Conservation (phyloP, 2,797 vertebrate species). For the Triplophysa yarkandensis region DNA sequence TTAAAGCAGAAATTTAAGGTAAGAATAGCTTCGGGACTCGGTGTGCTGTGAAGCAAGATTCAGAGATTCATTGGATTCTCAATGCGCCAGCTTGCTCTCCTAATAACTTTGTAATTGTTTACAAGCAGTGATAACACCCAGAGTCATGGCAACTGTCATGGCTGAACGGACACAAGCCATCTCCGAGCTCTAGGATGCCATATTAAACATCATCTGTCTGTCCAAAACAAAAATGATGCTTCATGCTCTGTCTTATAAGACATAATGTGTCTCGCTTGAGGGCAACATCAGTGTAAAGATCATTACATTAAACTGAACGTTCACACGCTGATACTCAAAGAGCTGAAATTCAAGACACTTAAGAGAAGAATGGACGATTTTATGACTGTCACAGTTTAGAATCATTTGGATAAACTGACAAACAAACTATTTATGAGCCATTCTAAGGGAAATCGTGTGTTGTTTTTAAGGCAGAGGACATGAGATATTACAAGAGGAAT, state of each 20-base stretch:
- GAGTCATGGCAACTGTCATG: slow-evolving; percentile 42
- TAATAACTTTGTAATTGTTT: slow-evolving; percentile 48
- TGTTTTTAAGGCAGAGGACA: too few relatives aligned
- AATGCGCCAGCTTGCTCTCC: slow-evolving; percentile 42
- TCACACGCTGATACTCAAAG: slow-evolving; percentile 13
- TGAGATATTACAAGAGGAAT: too few relatives aligned
- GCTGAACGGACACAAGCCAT: slow-evolving; percentile 37
- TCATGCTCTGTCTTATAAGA: slow-evolving; percentile 13
- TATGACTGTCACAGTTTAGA: neutral
- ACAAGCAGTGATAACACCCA: slow-evolving; percentile 43
- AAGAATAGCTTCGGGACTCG: neutral
- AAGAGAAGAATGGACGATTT: neutral
- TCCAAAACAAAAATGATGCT: slow-evolving; percentile 21
- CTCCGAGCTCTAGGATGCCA: slow-evolving; percentile 29
- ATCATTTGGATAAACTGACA: neutral
- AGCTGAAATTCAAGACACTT: slow-evolving; percentile 19
- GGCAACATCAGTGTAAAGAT: slow-evolving; percentile 38
- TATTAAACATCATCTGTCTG: slow-evolving; percentile 25
- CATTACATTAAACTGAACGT: slow-evolving; percentile 37
- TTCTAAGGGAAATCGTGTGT: neutral
- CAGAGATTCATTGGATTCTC: slow-evolving; percentile 33
- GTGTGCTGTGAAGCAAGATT: slow-evolving; percentile 8
- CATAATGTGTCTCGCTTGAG: slow-evolving; percentile 25
- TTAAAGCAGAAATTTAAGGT: neutral
- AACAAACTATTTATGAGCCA: neutral